Evolutionary conservation across 35 echinoderm and acorn worm species (phyloP), one percentile per base, ranked within the genome.

Genomic region (Hemicentrotus pulcherrimus): DNA sequence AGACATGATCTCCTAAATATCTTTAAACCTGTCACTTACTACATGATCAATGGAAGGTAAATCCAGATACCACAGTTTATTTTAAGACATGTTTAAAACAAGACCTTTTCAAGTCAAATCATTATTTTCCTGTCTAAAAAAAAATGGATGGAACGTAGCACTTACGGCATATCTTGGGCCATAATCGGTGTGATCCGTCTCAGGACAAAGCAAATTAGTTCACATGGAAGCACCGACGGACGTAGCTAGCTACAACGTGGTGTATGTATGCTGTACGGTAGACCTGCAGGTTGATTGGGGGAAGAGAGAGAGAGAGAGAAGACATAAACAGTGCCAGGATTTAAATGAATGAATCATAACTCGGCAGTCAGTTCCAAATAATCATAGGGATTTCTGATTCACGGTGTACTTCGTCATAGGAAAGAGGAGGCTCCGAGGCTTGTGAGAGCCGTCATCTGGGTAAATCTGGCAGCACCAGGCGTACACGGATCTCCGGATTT

Each of bases 241-340:
- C 24, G 18, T 71, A 71, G 9, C 50, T 71, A 24, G 18, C 61
- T 71, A 71, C 61, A 71, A 71, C 18, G 61, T 71, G 61, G 61
- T 71, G 61, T 71, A 28, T 71, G 16, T 71, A 71, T 24, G 61
- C 61, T 71, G 61, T 71, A 71, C 16, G 5, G 22, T 71, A 71
- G 61, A 71, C 61, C 61, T 71, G 61, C 61, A 71, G 16, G 61
- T 55, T 41, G 50, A 55, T 55, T 71, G 61, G 18, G 50, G 50
- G 50, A 10, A 10, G 10, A 55, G n/a, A n/a, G n/a, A n/a, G n/a
- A 71, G 61, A 71, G 24, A 71, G 61, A 71, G 61, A 71, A 71
- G 61, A 71, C 61, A 71, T 71, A 71, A 71, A 71, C 61, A 71
- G 61, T 71, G 61, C 61, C 61, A 71, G 61, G 61, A 71, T 71